These are phyloP conservation scores for Notocelia uddmanniana DNA, from an alignment of 2,888 invertebrate species.

Conservation along the genomic window DNA sequence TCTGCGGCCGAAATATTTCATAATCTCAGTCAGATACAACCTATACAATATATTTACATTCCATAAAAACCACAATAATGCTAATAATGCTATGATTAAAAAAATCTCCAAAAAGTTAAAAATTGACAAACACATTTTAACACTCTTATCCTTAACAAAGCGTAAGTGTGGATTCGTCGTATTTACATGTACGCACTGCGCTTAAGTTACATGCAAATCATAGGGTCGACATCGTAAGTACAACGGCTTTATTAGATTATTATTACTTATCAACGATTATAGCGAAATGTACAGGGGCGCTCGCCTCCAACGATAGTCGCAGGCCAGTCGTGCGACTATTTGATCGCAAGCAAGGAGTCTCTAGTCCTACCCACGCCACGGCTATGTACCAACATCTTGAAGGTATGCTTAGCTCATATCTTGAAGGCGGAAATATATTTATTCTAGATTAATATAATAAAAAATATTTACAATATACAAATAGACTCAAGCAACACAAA, in stretches of 20 bases:
- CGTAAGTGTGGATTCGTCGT: conserved; percentile 81
- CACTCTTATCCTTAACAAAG: conserved; percentile 83
- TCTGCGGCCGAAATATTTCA: conserved; percentile 56
- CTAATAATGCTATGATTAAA: conserved; percentile 58
- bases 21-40: conserved; percentile 74
- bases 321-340: conserved; percentile 15
- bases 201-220: conserved; percentile 77
- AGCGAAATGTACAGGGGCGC: conserved; percentile 42
- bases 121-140: conserved; percentile 83
- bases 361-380: conserved; percentile 11
- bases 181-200: conserved; percentile 75
- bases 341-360: conserved; percentile 5
- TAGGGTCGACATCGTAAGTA: conserved; percentile 81
- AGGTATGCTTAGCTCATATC: conserved; percentile 65
- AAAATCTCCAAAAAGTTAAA: conserved; percentile 78
- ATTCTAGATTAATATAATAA: conserved; percentile 65
- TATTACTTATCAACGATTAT: conserved; percentile 32
- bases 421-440: conserved; percentile 78
- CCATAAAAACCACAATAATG: conserved; percentile 71
- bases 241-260: conserved; percentile 47
- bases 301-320: conserved; percentile 47
- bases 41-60: conserved; percentile 56
- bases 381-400: conserved; percentile 54
- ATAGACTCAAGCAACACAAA: conserved; percentile 73
- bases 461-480: conserved; percentile 83